phyloP scores from a whole-genome alignment of 2,888 invertebrate genomes.

The Microplitis manilae region DNA sequence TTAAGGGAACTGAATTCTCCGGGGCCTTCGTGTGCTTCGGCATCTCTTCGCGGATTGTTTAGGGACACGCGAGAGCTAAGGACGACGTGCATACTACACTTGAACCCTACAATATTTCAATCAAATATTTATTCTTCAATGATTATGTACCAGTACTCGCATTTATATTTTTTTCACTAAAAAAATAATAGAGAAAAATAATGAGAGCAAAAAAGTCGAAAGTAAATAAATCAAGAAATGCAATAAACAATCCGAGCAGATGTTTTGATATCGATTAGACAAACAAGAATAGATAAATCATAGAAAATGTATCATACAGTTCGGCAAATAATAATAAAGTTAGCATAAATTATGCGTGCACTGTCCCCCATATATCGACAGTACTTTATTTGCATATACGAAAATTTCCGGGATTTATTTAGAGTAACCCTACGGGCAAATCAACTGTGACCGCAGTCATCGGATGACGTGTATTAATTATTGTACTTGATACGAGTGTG shows the following conservation, averaged over 20 bases:
- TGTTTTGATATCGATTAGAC: constrained; percentile 22
- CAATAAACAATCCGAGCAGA: neutral
- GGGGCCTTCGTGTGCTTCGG: constrained; percentile 44
- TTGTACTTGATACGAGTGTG: constrained; percentile 7
- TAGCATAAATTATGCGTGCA: constrained; percentile 29
- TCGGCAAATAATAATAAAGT: constrained; percentile 33
- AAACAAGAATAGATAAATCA: constrained; percentile 7
- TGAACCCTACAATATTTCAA: constrained; percentile 62
- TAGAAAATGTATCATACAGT: constrained; percentile 28
- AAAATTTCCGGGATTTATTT: constrained; percentile 15
- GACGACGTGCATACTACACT: neutral
- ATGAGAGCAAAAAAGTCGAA: neutral
- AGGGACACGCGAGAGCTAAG: constrained; percentile 62
- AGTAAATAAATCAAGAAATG: constrained; percentile 10
- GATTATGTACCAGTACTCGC: constrained; percentile 52
- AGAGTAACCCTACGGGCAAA: constrained; percentile 26
- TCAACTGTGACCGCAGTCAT: constrained; percentile 33
- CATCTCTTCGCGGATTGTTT: constrained; percentile 54
- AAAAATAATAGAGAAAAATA: too few species aligned
- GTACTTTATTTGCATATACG: constrained; percentile 14
- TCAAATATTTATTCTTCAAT: constrained; percentile 65
- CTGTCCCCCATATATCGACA: neutral
- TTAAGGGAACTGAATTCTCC: constrained; percentile 50
- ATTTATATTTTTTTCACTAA: neutral
- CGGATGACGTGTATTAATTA: constrained; percentile 26